These are phyloP conservation scores for Hydrotaea diabolus DNA, from an alignment of 2,888 invertebrate species.

Conservation along the genomic window DNA sequence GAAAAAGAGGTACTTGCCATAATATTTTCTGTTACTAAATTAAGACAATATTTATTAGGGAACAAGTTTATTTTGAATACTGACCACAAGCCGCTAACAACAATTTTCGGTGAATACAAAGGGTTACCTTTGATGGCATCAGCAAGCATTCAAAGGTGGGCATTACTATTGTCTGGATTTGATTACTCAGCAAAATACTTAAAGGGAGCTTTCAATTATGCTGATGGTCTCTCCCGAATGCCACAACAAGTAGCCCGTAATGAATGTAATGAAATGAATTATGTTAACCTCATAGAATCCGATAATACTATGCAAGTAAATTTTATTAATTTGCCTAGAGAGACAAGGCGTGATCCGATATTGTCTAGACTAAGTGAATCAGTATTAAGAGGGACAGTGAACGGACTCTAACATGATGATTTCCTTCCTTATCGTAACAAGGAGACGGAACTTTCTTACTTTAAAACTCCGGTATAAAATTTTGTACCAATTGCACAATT, in stretches of 20 bases:
- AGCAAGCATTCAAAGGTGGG: slow-evolving; percentile 32
- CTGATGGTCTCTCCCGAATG: too few relatives aligned
- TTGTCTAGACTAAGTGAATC: slow-evolving; percentile 35
- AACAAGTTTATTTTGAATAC: slow-evolving; percentile 9
- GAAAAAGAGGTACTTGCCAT: too few relatives aligned
- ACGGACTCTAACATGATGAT: too few relatives aligned
- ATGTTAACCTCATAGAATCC: slow-evolving; percentile 12
- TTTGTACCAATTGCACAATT: slow-evolving; percentile 20
- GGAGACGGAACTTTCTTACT: slow-evolving; percentile 31
- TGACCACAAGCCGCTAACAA: slow-evolving; percentile 4
- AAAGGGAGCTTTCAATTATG: slow-evolving; percentile 52
- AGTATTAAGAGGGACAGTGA: slow-evolving; percentile 49
- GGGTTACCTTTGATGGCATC: slow-evolving; percentile 62
- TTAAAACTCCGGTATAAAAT: slow-evolving; percentile 4
- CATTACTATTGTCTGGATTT: slow-evolving; percentile 64
- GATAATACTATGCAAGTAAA: slow-evolving; percentile 38
- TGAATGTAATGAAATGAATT: slow-evolving; percentile 27
- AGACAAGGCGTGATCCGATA: too few relatives aligned
- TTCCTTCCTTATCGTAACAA: slow-evolving; percentile 28
- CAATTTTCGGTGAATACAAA: too few relatives aligned
- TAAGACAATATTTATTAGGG: slow-evolving; percentile 18
- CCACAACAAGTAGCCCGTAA: too few relatives aligned
- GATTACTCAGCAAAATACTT: slow-evolving; percentile 55
- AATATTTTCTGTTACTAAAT: slow-evolving; percentile 4
- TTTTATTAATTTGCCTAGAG: slow-evolving; percentile 45